These are phyloP conservation scores for Ennomos fuscantarius DNA, from an alignment of 2,888 invertebrate species.

Conservation along the genomic window DNA sequence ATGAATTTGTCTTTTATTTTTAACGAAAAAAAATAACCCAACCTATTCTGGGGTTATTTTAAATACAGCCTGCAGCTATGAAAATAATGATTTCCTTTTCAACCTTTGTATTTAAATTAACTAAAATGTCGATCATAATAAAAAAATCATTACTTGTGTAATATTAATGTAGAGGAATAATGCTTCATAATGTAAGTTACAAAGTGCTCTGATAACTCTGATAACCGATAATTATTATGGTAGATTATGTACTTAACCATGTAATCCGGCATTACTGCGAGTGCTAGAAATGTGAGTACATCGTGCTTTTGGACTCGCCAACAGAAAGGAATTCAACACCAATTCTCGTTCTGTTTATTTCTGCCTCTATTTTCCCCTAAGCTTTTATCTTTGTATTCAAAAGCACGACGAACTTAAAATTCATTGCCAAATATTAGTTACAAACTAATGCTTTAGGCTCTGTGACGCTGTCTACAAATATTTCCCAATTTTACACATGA, in stretches of 20 bases:
- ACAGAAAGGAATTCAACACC: slow-evolving; percentile 2
- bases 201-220: slow-evolving; percentile 62
- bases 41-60: too few species aligned
- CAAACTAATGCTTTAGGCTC: slow-evolving; percentile 53
- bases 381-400: slow-evolving; percentile 17
- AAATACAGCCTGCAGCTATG: background rate
- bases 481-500: slow-evolving; percentile 9
- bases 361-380: background rate
- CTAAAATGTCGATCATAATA: slow-evolving; percentile 54
- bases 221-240: slow-evolving; percentile 42
- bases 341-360: background rate
- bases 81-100: background rate
- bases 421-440: slow-evolving; percentile 73
- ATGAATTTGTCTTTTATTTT: too few species aligned
- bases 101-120: slow-evolving; percentile 47
- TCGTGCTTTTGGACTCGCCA: slow-evolving; percentile 26
- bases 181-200: slow-evolving; percentile 34
- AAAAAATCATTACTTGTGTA: slow-evolving; percentile 56
- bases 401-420: slow-evolving; percentile 42
- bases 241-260: slow-evolving; percentile 77
- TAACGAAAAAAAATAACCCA: too few species aligned
- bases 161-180: slow-evolving; percentile 44
- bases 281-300: slow-evolving; percentile 14
- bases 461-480: slow-evolving; percentile 20
- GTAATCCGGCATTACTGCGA: slow-evolving; percentile 64